A percentile compares a stretch with the other conserved stretches of the same genome.
These are phyloP conservation scores for Mobula birostris DNA, from an alignment of 2,113 vertebrate genomes.

Conservation along the genomic window DNA sequence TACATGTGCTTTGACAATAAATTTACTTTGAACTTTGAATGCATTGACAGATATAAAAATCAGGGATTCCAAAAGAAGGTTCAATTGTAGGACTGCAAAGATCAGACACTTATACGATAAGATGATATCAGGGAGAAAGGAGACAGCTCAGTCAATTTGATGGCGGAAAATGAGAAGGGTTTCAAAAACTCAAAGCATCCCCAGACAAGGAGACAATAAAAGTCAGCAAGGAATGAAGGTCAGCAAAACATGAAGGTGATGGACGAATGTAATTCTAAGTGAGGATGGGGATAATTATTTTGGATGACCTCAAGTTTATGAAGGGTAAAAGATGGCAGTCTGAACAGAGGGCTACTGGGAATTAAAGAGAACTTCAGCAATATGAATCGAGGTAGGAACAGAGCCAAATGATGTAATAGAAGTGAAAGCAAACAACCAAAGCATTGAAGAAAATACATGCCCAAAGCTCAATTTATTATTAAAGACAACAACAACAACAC, in stretches of 20 bases:
- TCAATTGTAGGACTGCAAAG: neutral
- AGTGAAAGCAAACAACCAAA: too few species aligned
- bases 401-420: too few species aligned
- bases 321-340: neutral
- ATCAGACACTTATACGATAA: neutral
- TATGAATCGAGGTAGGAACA: too few species aligned
- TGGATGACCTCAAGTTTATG: neutral
- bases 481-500: too few species aligned
- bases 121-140: neutral
- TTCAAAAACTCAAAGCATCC: neutral
- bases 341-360: neutral
- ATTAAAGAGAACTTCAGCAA: neutral
- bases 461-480: too few species aligned
- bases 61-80: neutral
- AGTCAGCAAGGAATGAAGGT: neutral
- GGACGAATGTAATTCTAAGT: neutral
- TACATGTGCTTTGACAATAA: too few species aligned
- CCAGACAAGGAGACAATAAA: neutral
- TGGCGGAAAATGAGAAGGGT: neutral
- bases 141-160: too few species aligned
- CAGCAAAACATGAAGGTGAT: neutral
- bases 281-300: neutral
- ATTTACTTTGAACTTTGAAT: too few species aligned
- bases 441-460: too few species aligned
- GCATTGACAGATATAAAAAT: neutral